Base-by-base conservation (phyloP, 1,140 invertebrate genomes). In the Cydia pomonella region DNA sequence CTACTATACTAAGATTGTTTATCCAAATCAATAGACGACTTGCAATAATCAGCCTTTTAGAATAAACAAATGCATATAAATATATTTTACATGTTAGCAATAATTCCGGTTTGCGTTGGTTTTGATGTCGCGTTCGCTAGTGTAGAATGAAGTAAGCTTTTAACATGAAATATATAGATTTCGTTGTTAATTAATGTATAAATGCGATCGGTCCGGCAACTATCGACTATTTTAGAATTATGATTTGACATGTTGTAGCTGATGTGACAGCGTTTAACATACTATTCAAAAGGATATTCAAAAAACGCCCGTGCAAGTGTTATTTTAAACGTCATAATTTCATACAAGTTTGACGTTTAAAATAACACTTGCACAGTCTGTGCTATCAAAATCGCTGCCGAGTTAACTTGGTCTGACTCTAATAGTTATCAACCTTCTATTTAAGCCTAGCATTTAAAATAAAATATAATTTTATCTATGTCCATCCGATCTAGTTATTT, bases 11-110 rank as follows among this genome's bases (percentile, higher is more conserved):
- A 23, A 18, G 21, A 59, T 59, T 59, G 50, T 59, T 21, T 59
- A 59, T 59, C 53, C 9, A 59, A 59, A 59, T 59, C 53, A 59
- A 59, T 59, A 59, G 53, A 59, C 18, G 23, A 23, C 18, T 59
- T 59, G 53, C 53, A 59, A 59, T 59, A 59, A 59, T 59, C 53
- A 59, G 53, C 53, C 53, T 59, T 59, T 23, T 59, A 59, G 53
- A 59, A 23, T 59, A 59, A 59, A 59, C 53, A 59, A 59, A 59
- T 59, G 53, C 53, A 23, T 59, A 59, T 59, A 59, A 10, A 23
- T 59, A 59, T 59, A 23, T 59, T 59, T 59, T 59, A 59, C 53
- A 59, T 23, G 53, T 23, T 59, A 59, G 53, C 53, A 21, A 59
- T 59, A 59, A 21, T 18, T 2, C 53, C 53, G 53, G 53, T 59